Evolutionary conservation across 2,797 vertebrate genomes (phyloP), one percentile per base, ranked within the genome.

Genomic region (Lophius americanus): DNA sequence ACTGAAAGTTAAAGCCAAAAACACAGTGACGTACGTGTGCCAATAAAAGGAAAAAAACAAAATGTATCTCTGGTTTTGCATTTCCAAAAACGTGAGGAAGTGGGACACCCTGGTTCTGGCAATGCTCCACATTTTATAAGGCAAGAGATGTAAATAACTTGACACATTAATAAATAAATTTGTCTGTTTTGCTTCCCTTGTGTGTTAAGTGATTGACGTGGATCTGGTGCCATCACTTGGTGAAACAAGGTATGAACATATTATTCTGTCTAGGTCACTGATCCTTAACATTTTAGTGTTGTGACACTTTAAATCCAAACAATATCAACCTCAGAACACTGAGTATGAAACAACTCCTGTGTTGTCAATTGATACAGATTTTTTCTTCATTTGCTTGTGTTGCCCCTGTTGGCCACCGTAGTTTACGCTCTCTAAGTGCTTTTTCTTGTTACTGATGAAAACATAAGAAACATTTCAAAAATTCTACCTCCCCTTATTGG

Each of bases 81-180:
- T 69, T 81, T 72, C 51, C 41, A 23, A 68, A 42, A 57, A 73
- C 47, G 64, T 5, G 39, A 75, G 55, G 14, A 60, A 60, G 64
- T 56, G 42, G 60, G 61, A 68, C 6, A 64, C 76, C 74, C 66
- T 23, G 49, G 74, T 74, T 82, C 73, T 73, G 68, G 67, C 64
- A 75, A 88, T 88, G 88, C 87, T 91, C 88, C 85, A 89, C 57
- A 49, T 92, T 92, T 92, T 91, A 64, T 89, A 90, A 88, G 70
- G 37, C 61, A 79, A 80, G 54, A 76, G 73, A 76, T 91, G 89
- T 92, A 90, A 90, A 88, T 91, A 88, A 78, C 64, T 79, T 81
- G 51, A 84, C 85, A 70, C n/a, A 71, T 77, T 73, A 89, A 89
- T 86, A 88, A 91, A 86, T 76, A 60, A 65, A 81, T 37, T 81